Evolutionary conservation across 2,113 vertebrate genomes (phyloP), one percentile per base, ranked within the genome.

Genomic region (Catharus minimus): DNA sequence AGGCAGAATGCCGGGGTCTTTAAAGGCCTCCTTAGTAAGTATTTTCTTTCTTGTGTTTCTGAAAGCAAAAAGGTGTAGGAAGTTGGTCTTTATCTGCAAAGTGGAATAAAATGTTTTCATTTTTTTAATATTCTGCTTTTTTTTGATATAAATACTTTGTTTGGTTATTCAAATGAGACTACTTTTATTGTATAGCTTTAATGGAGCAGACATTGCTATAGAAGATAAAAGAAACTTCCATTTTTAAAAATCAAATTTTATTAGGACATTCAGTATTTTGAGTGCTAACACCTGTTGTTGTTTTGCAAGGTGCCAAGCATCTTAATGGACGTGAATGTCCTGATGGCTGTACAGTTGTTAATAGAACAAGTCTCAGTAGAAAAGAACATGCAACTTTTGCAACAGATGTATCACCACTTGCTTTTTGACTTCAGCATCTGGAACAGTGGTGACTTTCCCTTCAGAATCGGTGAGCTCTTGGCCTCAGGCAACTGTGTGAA

Each of bases 351-450:
- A 60, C 99, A 99, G 92, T 92, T 99, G 73, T 95, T 99, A 93
- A 98, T 99, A 57, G 99, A 99, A 89, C 99, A 99, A 96, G 98
- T 98, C 87, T 98, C 98, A 17, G 94, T 97, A 39, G 99, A 99
- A 96, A 99, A 99, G 97, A 99, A 99, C 94, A 74, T 95, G 24
- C 97, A 97, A 19, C 98, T 99, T 50, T 97, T 99, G 78, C 99
- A 98, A 76, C 99, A 99, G 95, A 98, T 99, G 92, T 98, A 99
- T 97, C 98, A 98, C 23, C 97, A 99, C 95, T 96, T 99, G 62
- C 98, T 99, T 41, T 99, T 99, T 97, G 99, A 98, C 95, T 99
- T 99, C 93, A 98, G 97, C 95, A 98, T 99, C 97, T 99, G 99
- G 99, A 99, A 98, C 97, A 99, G 98, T 88, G 99, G 99, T 74